Percentiles rank a stretch among this genome's conserved stretches.
These are phyloP conservation scores for Lacerta viridis DNA, from an alignment of 2,797 vertebrate genomes.

Conservation along the genomic window DNA sequence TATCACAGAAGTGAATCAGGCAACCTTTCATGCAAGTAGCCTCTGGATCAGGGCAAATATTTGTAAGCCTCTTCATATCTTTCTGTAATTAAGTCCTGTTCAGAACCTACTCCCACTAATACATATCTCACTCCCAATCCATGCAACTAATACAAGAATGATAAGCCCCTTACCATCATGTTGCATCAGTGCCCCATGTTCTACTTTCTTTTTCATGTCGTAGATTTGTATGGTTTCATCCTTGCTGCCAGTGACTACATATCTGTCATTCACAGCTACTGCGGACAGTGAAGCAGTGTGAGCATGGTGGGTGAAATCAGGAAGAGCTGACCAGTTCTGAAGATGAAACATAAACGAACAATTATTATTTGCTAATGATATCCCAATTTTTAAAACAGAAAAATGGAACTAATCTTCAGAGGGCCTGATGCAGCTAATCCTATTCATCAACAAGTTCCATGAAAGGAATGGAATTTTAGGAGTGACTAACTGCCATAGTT, in stretches of 20 bases:
- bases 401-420: background rate
- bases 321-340: slow-evolving; percentile 86
- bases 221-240: slow-evolving; percentile 98
- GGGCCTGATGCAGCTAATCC: background rate
- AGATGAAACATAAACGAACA: slow-evolving; percentile 33
- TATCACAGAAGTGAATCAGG: background rate
- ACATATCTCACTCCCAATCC: background rate
- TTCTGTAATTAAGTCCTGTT: background rate
- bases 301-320: slow-evolving; percentile 93
- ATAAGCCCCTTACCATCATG: slow-evolving; percentile 86
- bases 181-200: slow-evolving; percentile 91
- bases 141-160: background rate
- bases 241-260: slow-evolving; percentile 94
- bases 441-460: background rate
- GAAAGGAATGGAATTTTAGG: background rate
- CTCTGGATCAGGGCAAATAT: background rate
- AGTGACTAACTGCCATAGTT: background rate
- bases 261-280: slow-evolving; percentile 88
- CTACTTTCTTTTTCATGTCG: slow-evolving; percentile 91
- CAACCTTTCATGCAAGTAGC: background rate
- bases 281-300: slow-evolving; percentile 91
- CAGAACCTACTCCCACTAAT: background rate
- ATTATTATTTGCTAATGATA: background rate
- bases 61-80: background rate
- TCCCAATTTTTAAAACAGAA: background rate